These are phyloP conservation scores for Platyura marginata DNA, from an alignment of 1,140 invertebrate genomes.

Conservation along the genomic window DNA sequence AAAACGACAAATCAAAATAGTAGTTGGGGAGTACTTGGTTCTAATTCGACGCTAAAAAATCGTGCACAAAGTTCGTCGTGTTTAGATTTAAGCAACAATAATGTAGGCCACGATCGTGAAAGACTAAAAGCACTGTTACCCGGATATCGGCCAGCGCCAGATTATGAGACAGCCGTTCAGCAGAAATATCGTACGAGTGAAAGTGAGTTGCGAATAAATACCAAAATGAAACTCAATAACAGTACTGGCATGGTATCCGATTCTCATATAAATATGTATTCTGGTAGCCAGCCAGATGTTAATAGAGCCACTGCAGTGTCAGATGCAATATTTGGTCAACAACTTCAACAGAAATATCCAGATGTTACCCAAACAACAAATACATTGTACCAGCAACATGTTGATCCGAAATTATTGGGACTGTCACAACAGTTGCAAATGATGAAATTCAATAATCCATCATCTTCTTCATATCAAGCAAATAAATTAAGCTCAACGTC, in stretches of 20 bases:
- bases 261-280: constrained; percentile 7
- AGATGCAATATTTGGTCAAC: constrained; percentile 15
- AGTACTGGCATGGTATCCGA: background rate
- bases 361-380: constrained; percentile 39
- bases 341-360: constrained; percentile 24
- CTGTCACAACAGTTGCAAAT: constrained; percentile 34
- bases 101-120: constrained; percentile 14
- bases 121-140: constrained; percentile 50
- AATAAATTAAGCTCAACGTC: constrained; percentile 52
- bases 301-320: constrained; percentile 7
- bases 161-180: constrained; percentile 85
- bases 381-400: background rate
- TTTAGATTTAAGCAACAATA: constrained; percentile 36
- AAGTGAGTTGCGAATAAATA: constrained; percentile 11
- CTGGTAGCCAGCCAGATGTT: constrained; percentile 21
- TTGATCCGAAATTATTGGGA: constrained; percentile 4
- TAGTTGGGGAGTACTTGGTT: constrained; percentile 1
- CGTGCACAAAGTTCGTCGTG: constrained; percentile 49
- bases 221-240: background rate
- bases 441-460: constrained; percentile 60
- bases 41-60: constrained; percentile 8
- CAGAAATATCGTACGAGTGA: constrained; percentile 45
- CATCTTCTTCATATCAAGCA: constrained; percentile 38
- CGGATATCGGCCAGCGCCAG: constrained; percentile 77
- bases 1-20: constrained; percentile 2